Conservation (phyloP, 2,888 invertebrate genomes). For the Cheilosia vernalis region DNA sequence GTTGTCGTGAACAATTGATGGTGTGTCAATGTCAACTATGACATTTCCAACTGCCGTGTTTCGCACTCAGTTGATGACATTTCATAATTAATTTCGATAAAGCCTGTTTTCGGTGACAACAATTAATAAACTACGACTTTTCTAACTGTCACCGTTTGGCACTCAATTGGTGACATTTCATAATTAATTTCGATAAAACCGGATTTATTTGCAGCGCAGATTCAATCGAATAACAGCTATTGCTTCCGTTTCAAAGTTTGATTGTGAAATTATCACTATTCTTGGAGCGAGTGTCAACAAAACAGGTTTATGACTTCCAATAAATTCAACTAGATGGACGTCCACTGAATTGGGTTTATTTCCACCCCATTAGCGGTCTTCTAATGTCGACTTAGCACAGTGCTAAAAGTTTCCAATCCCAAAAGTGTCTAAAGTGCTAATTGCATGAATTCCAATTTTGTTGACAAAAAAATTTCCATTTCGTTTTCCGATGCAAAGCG, state of each 20-base stretch:
- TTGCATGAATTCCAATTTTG: not conserved
- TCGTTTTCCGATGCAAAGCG: not conserved
- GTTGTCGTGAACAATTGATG: too few species aligned
- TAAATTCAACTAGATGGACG: not conserved
- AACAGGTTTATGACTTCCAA: not conserved
- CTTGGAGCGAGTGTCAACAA: too few species aligned
- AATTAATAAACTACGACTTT: not conserved
- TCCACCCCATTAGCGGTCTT: conserved; percentile 25
- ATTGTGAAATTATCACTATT: not conserved
- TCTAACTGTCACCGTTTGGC: not conserved
- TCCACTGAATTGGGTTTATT: not conserved
- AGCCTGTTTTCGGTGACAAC: too few species aligned
- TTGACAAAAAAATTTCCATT: conserved; percentile 29
- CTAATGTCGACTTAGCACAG: conserved; percentile 31
- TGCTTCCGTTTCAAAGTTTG: not conserved
- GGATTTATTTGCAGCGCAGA: not conserved
- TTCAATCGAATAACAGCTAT: too few species aligned
- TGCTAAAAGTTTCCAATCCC: conserved; percentile 19
- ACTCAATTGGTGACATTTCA: too few species aligned
- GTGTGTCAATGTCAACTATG: not conserved
- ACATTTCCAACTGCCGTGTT: not conserved
- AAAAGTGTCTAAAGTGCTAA: conserved; percentile 1
- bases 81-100: too few species aligned
- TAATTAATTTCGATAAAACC: too few species aligned
- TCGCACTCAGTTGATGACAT: not conserved